Base-by-base conservation (phyloP, 23 tunicate species). In the Oikopleura vanhoeffeni region DNA sequence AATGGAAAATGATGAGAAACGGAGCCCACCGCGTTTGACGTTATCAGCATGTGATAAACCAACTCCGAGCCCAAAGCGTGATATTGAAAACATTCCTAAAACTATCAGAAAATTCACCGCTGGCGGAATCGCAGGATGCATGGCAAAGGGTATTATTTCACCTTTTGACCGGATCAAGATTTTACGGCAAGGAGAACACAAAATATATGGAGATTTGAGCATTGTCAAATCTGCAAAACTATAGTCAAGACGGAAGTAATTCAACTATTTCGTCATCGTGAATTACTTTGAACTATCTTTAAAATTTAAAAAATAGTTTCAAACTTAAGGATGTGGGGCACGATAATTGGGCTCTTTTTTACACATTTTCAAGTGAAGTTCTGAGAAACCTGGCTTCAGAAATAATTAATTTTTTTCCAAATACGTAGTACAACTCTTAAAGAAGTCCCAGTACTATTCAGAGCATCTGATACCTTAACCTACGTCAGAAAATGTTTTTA, bases 131-230 rank as follows among this genome's bases (percentile, higher is more conserved):
- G 79, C 79, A 2, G 79, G 79, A 18, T 71, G 79, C 38, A 71
- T 71, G 3, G 79, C 79, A 2, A 71, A 71, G 38, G 79, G 79
- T 2, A 71, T 71, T 18, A 30, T 71, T 2, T 13, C 34, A 3
- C 79, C 79, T 24, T 71, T 71, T 71, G 79, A 71, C 32, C 79
- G 79, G 38, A 71, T 71, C 34, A 71, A 71, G 32, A 71, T 71
- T 2, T 71, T 71, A 38, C 79, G 79, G 3, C 79, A 71, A 30
- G 79, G 79, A 33, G 79, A 71, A 32, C 79, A 71, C 38, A 71
- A 38, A 30, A 71, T 71, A 71, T 38, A 71, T 30, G 79, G 34
- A 2, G 32, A 71, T 38, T 32, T 71, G 35, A 13, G 34, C 27
- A 71, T 71, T 32, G 2, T 28, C 3, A 71, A 71, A 24, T 71